Percentiles rank a stretch among this genome's conserved stretches.
Conservation (phyloP, 1,140 invertebrate genomes). For the Hypothenemus hampei region DNA sequence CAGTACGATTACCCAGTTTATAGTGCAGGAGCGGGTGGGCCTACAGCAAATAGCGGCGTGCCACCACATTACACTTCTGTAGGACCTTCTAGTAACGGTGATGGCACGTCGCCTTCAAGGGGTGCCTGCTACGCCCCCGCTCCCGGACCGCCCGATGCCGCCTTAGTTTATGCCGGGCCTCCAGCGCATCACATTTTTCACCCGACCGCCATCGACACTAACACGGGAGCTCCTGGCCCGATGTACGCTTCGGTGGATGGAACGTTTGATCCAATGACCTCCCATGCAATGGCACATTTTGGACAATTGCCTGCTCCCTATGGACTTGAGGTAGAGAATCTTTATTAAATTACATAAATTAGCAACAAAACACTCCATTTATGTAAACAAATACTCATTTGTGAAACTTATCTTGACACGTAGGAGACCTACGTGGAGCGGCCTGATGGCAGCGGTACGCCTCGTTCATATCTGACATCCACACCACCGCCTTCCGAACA, state of each 20-base stretch:
- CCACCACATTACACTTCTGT: constrained; percentile 21
- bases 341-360: not conserved
- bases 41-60: constrained; percentile 25
- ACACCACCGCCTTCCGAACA: constrained; percentile 8
- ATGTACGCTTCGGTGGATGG: constrained; percentile 18
- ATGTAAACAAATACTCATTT: not conserved
- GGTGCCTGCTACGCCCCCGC: constrained; percentile 20
- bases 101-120: constrained; percentile 35
- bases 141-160: constrained; percentile 15
- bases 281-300: constrained; percentile 13
- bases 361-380: not conserved
- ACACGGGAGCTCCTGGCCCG: constrained; percentile 3
- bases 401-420: not conserved
- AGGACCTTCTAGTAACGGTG: constrained; percentile 2
- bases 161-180: constrained; percentile 6
- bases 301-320: constrained; percentile 10
- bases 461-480: constrained; percentile 10
- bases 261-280: constrained; percentile 18
- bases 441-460: constrained; percentile 2
- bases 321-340: constrained; percentile 10
- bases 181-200: constrained; percentile 13
- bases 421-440: constrained; percentile 14
- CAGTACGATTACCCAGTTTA: constrained; percentile 44
- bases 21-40: constrained; percentile 33
- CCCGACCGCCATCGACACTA: constrained; percentile 14